Evolutionary conservation across 2,888 invertebrate species (phyloP), one percentile per base, ranked within the genome.

Genomic region (Hydriomena furcata): DNA sequence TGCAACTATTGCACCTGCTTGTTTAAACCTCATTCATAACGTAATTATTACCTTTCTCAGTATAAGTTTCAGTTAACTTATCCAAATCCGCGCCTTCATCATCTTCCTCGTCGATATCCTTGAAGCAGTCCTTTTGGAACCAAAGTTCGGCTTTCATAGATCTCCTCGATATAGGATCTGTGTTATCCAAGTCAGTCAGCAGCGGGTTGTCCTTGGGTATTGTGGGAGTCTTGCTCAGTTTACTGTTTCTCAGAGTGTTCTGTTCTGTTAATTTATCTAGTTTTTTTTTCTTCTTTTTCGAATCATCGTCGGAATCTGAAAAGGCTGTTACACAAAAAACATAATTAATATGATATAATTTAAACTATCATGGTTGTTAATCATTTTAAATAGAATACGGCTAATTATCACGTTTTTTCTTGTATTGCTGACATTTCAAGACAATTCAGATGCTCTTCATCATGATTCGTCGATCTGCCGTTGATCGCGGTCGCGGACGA

Each of bases 81-180:
- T 97, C 95, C 58, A 98, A 91, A 84, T 98, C 98, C 5, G 96
- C 91, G 63, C 97, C 97, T 79, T 97, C 97, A 72, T 97, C 97
- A 34, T 94, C 94, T 48, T 96, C 97, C 52, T 94, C 93, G 60
- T 95, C 93, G 12, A 97, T 82, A 66, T 95, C 93, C 74, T 96
- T 95, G 60, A 97, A 95, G 61, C 92, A 92, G 56, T 96, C 96
- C 71, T 96, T 95, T 70, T 97, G 94, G 80, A 96, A 96, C 97
- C 97, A 97, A 23, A 96, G 83, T 65, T 96, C 93, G 0, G 97
- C 97, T 75, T 96, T 96, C 65, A 94, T 93, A 8, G 94, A 91
- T 10, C 94, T 92, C 64, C 94, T 95, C 3, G 94, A 92, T 41
- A 94, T 92, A 55, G 94, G 94, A 58, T 95, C 94, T 2, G 95